Percentiles rank a stretch among this genome's conserved stretches.
Conservation (phyloP, 2,797 vertebrate species). For the Betta splendens region DNA sequence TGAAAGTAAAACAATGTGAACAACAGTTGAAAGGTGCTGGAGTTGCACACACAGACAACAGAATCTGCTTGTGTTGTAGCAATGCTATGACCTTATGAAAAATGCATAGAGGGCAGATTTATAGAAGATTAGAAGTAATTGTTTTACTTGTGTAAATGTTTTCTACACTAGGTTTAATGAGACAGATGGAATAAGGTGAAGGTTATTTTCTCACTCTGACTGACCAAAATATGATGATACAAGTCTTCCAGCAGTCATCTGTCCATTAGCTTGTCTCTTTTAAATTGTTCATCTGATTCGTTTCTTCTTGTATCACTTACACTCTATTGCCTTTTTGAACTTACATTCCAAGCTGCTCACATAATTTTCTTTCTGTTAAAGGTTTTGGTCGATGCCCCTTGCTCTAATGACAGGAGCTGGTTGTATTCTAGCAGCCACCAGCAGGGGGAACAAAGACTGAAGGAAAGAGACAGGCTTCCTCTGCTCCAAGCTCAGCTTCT, state of each 20-base stretch:
- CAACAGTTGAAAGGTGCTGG: constrained; percentile 18
- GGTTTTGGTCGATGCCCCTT: constrained; percentile 94
- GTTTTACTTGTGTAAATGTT: constrained; percentile 1
- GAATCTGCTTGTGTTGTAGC: not conserved
- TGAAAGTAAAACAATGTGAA: constrained; percentile 19
- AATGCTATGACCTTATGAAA: constrained; percentile 3
- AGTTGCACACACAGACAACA: not conserved
- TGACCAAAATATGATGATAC: too few species aligned
- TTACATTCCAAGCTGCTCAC: not conserved
- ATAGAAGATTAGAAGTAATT: not conserved
- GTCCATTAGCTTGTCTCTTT: too few species aligned
- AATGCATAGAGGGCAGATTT: constrained; percentile 3
- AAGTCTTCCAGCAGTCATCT: too few species aligned
- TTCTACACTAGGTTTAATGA: not conserved
- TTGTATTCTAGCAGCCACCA: constrained; percentile 84
- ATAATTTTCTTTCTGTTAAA: constrained; percentile 49
- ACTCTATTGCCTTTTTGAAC: not conserved
- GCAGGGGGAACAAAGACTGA: constrained; percentile 83
- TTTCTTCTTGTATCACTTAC: constrained; percentile 6
- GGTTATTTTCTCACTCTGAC: not conserved
- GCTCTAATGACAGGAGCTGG: constrained; percentile 97
- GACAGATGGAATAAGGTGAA: not conserved
- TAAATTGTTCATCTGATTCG: too few species aligned
- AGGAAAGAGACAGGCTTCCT: constrained; percentile 82
- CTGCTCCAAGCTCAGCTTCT: constrained; percentile 87